Conservation (phyloP, 1,140 invertebrate species). For the Drosophila navojoa region DNA sequence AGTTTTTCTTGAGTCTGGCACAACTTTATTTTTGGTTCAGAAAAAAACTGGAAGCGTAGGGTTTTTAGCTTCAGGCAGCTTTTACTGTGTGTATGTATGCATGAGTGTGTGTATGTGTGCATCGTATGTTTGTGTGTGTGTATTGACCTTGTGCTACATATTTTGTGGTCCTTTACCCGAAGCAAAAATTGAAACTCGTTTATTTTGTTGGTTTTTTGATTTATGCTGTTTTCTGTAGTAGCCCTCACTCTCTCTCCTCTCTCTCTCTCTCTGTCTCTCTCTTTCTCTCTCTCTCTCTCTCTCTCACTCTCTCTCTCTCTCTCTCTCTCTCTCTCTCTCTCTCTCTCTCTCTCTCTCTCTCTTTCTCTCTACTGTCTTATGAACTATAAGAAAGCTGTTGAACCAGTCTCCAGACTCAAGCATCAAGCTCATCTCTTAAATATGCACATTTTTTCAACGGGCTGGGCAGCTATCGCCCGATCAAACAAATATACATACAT, state of each 20-base stretch:
- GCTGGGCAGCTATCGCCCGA: slow-evolving; percentile 30
- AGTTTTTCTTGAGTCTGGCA: neutral
- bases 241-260: slow-evolving; percentile 12
- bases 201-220: slow-evolving; percentile 50
- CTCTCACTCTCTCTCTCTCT: neutral
- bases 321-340: neutral
- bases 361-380: slow-evolving; percentile 33
- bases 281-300: neutral
- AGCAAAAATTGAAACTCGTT: slow-evolving; percentile 63
- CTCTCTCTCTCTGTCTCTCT: slow-evolving; percentile 4
- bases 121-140: slow-evolving; percentile 4
- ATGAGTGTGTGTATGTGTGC: slow-evolving; percentile 13
- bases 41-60: neutral
- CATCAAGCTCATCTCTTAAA: slow-evolving; percentile 65
- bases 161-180: slow-evolving; percentile 75
- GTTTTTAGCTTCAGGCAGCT: neutral
- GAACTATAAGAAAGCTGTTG: slow-evolving; percentile 68
- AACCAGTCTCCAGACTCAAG: slow-evolving; percentile 61
- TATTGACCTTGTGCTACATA: slow-evolving; percentile 77
- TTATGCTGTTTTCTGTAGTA: slow-evolving; percentile 53
- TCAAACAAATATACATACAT: slow-evolving; percentile 25
- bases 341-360: neutral
- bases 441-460: slow-evolving; percentile 76
- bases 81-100: neutral
- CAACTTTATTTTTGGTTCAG: too few species aligned